These are phyloP conservation scores for Rhineura floridana DNA, from an alignment of 2,113 vertebrate genomes.

Conservation along the genomic window DNA sequence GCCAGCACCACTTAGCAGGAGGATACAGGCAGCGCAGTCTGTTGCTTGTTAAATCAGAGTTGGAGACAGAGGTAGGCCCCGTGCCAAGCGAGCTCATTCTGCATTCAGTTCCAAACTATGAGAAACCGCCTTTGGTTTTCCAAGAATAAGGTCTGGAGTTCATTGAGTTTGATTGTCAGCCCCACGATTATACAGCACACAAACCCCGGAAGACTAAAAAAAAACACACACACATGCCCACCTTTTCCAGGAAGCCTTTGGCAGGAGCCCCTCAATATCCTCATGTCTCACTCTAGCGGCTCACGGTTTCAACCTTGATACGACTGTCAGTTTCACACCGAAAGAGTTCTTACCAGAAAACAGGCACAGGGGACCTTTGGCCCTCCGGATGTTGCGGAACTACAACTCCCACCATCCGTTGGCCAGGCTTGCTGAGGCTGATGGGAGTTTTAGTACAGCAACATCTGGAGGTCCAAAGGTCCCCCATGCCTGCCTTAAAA, in stretches of 20 bases:
- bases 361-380: no score
- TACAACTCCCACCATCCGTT: no score
- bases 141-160: conserved; percentile 5
- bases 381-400: no score
- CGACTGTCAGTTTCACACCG: no score
- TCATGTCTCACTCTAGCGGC: no score
- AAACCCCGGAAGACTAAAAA: background rate
- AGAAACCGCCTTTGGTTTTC: background rate
- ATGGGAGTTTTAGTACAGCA: no score
- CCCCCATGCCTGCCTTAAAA: no score
- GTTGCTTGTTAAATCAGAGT: background rate
- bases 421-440: no score
- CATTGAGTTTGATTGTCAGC: background rate
- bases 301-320: no score
- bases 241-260: background rate
- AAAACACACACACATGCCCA: background rate
- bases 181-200: background rate
- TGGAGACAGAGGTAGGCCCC: background rate
- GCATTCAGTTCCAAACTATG: background rate
- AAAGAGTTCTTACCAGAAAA: background rate
- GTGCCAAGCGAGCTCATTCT: background rate
- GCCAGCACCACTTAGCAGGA: background rate
- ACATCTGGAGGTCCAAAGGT: no score
- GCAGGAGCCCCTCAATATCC: background rate
- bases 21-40: background rate